Conservation (phyloP, 2,113 vertebrate genomes). For the Gobiocypris rarus region DNA sequence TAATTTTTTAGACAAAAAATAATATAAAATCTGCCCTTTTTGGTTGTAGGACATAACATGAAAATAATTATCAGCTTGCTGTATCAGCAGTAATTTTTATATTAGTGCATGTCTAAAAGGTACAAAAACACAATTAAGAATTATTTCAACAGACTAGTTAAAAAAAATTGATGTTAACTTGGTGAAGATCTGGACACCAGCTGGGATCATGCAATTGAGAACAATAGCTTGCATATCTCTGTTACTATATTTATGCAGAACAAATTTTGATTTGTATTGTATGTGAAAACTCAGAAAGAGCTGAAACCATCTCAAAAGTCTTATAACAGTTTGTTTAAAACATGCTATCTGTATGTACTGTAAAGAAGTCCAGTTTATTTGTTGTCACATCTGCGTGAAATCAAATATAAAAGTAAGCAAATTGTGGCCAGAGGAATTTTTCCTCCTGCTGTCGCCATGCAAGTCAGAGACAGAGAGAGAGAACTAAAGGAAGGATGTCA, state of each 20-base stretch:
- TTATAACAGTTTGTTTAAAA: neutral
- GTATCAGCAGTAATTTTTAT: neutral
- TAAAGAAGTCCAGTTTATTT: slow-evolving; percentile 1
- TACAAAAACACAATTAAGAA: neutral
- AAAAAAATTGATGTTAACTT: neutral
- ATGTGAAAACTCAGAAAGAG: neutral
- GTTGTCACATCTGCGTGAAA: neutral
- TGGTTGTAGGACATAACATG: neutral
- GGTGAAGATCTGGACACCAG: neutral
- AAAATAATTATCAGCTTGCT: neutral
- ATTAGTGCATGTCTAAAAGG: neutral
- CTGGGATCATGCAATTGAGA: neutral
- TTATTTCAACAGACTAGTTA: neutral
- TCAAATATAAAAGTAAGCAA: neutral
- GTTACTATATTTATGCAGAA: neutral
- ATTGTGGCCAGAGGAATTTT: neutral
- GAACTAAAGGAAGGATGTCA: slow-evolving; percentile 58
- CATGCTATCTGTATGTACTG: neutral
- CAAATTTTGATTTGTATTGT: neutral
- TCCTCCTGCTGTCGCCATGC: slow-evolving; percentile 58
- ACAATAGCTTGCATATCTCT: neutral
- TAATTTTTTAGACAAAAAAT: neutral
- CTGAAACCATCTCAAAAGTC: neutral
- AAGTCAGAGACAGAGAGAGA: slow-evolving; percentile 70
- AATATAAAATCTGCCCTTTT: too few relatives aligned